phyloP scores from a whole-genome alignment of 2,888 invertebrate genomes.

The Ichneumoninae sp. region DNA sequence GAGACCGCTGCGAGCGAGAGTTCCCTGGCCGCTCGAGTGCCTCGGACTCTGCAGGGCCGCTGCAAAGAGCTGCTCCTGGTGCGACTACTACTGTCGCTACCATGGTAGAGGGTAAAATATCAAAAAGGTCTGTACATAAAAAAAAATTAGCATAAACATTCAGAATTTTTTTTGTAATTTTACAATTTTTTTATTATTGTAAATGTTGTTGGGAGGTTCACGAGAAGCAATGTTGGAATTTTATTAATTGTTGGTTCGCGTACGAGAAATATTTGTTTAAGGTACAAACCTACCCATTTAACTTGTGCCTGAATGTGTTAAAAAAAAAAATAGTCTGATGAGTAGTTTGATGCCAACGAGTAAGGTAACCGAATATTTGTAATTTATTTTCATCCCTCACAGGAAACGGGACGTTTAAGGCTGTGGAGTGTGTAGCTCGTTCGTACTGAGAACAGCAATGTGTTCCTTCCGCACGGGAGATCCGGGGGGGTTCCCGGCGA shows the following conservation, averaged over 20 bases:
- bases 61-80: neutral
- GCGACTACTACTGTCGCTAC: neutral
- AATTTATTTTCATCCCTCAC: conserved; percentile 31
- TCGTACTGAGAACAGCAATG: neutral
- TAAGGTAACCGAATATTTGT: conserved; percentile 12
- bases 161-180: neutral
- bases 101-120: neutral
- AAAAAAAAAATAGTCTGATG: neutral
- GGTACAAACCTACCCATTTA: too few species aligned
- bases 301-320: too few species aligned
- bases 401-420: conserved; percentile 41
- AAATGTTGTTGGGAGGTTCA: neutral
- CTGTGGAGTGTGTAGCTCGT: neutral
- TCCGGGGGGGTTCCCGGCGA: conserved; percentile 11
- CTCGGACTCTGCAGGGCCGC: conserved; percentile 32
- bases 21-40: conserved; percentile 47
- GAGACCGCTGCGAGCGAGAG: conserved; percentile 5
- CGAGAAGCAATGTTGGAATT: too few species aligned
- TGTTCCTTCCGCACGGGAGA: conserved; percentile 8
- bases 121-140: neutral
- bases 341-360: conserved; percentile 30
- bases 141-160: neutral
- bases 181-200: neutral
- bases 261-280: neutral
- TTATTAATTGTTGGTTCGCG: neutral